Conservation (phyloP, 2,113 vertebrate species). For the Eurypyga helias region DNA sequence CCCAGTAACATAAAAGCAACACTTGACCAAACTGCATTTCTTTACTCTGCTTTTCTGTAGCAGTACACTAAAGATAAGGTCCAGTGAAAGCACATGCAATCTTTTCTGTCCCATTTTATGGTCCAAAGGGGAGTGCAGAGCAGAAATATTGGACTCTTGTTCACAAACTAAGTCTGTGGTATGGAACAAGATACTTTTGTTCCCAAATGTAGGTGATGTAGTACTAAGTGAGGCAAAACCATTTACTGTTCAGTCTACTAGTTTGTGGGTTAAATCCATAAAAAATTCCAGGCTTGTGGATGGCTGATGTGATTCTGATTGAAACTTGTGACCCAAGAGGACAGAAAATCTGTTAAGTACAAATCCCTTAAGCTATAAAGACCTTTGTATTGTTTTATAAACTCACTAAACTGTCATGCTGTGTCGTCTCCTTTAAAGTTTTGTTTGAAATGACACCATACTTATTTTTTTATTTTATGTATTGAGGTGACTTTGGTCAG, state of each 20-base stretch:
- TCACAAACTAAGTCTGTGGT: background rate
- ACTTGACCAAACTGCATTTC: background rate
- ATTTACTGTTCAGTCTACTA: background rate
- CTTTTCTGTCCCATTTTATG: background rate
- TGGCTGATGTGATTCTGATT: background rate
- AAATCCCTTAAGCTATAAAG: background rate
- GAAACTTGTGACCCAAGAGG: background rate
- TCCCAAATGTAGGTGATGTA: background rate
- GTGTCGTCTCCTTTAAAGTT: background rate
- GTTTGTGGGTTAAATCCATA: background rate
- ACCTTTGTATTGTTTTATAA: background rate
- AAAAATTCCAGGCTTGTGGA: background rate
- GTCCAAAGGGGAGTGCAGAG: background rate
- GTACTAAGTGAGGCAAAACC: background rate
- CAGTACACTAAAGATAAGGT: background rate
- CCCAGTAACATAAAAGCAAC: background rate
- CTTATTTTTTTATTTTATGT: background rate
- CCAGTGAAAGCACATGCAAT: background rate
- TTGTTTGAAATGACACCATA: background rate
- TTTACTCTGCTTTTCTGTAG: background rate
- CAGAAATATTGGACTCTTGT: background rate
- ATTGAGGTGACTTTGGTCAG: background rate
- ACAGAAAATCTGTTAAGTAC: background rate
- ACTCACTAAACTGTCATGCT: background rate
- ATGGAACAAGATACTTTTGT: background rate